These are phyloP conservation scores for Pyrgilauda ruficollis DNA, from an alignment of 2,113 vertebrate genomes.

Conservation along the genomic window DNA sequence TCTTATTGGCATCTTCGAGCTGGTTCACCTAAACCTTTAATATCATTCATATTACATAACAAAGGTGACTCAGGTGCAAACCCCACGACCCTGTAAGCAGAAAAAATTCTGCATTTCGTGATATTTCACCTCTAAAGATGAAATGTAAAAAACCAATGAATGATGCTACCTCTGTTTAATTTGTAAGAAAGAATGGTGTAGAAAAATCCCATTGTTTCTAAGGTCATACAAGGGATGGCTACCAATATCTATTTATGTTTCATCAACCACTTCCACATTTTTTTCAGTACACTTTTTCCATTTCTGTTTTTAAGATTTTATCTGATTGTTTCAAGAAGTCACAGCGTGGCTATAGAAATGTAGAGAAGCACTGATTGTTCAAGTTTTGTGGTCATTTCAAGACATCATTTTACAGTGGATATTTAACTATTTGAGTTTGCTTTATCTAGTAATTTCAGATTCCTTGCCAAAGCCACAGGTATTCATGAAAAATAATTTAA, in stretches of 20 bases:
- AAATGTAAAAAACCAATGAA: not conserved
- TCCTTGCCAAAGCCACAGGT: not conserved
- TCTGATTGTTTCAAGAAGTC: not conserved
- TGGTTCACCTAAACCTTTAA: not conserved
- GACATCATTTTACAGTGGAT: not conserved
- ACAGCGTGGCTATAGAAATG: not conserved
- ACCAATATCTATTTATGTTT: not conserved
- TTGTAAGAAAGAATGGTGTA: not conserved
- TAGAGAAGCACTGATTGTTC: not conserved
- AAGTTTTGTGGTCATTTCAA: not conserved
- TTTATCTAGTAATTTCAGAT: not conserved
- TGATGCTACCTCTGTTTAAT: not conserved
- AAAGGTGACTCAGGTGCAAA: not conserved
- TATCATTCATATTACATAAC: not conserved
- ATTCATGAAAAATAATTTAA: not conserved
- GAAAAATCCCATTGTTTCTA: not conserved
- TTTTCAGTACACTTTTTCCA: not conserved
- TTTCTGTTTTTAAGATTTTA: not conserved
- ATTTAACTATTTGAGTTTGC: not conserved
- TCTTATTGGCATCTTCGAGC: not conserved
- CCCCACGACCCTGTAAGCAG: not conserved
- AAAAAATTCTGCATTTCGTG: not conserved
- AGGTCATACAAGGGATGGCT: not conserved
- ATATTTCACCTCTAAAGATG: not conserved
- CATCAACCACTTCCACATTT: not conserved